Evolutionary conservation across 2,797 vertebrate species (phyloP), one percentile per base, ranked within the genome.

Genomic region (Darevskia mixta): DNA sequence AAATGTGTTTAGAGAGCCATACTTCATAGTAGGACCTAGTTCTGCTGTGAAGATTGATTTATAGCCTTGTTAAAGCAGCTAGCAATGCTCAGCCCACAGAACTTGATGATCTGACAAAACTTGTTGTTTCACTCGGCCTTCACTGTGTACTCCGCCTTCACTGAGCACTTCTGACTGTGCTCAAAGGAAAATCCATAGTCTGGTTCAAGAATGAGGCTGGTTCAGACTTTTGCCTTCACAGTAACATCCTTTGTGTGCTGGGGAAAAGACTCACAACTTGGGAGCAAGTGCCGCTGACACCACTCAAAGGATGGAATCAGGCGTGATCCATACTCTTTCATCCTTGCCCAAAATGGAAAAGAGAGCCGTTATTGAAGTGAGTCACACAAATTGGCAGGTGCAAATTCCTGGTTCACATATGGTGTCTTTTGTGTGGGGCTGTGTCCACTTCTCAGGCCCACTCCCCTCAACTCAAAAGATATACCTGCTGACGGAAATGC

Each of bases 21-120:
- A 32, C 25, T 25, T 69, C 88, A 94, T 77, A 89, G 73, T 76
- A 76, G 80, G 93, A 61, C 5, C 76, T 82, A 82, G 82, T 93
- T 64, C 64, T 83, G 45, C 93, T 93, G 93, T 72, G 88, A 94
- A 95, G 58, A 81, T 35, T 80, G 94, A 95, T 79, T 95, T 94
- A 93, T 2, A 5, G 83, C 32, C 79, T 82, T 88, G 20, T 87
- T 89, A 87, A 73, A 66, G 81, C 88, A 92, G 73, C 45, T 89
- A 35, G 5, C 41, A 9, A 6, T 5, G 1, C 23, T 43, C 11
- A 5, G 9, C 17, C 23, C 25, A 23, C 2, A 71, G n/a, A 41
- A 4, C 32, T 13, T 35, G 6, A 72, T 73, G 23, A 25, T 41
- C 35, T n/a, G 49, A 86, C n/a, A 58, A 35, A 13, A 9, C 1